Conservation (phyloP, 1,140 invertebrate genomes). For the Vanessa tameamea region DNA sequence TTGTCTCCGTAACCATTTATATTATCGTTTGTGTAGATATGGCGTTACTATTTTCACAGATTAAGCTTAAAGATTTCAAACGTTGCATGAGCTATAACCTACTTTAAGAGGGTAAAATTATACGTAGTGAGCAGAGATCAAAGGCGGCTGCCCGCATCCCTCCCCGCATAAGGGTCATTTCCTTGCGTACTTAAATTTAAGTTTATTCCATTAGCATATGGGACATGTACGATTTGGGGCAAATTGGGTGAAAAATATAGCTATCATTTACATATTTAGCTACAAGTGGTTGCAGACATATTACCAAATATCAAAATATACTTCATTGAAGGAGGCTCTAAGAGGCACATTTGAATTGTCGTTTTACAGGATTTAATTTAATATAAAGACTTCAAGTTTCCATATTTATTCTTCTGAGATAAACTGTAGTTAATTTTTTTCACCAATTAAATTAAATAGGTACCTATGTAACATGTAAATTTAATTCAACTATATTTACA, state of each 20-base stretch:
- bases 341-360: too few species aligned
- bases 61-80: constrained; percentile 6
- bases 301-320: too few species aligned
- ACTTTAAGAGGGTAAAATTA: constrained; percentile 22
- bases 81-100: constrained; percentile 13
- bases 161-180: constrained; percentile 18
- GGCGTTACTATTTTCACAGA: not conserved
- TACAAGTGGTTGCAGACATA: not conserved
- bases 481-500: too few species aligned
- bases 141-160: constrained; percentile 19
- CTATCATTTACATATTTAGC: not conserved
- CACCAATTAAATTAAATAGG: too few species aligned
- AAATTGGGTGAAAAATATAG: constrained; percentile 10
- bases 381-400: too few species aligned
- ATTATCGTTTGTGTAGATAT: too few species aligned
- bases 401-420: too few species aligned
- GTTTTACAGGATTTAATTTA: too few species aligned
- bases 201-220: constrained; percentile 26
- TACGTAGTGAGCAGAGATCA: constrained; percentile 22
- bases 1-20: too few species aligned
- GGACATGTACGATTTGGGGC: not conserved
- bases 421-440: too few species aligned
- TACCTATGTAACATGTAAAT: too few species aligned
- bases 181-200: constrained; percentile 23
- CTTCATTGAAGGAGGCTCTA: too few species aligned